Conservation (phyloP, 2,797 vertebrate genomes). For the Gymnocypris eckloni region DNA sequence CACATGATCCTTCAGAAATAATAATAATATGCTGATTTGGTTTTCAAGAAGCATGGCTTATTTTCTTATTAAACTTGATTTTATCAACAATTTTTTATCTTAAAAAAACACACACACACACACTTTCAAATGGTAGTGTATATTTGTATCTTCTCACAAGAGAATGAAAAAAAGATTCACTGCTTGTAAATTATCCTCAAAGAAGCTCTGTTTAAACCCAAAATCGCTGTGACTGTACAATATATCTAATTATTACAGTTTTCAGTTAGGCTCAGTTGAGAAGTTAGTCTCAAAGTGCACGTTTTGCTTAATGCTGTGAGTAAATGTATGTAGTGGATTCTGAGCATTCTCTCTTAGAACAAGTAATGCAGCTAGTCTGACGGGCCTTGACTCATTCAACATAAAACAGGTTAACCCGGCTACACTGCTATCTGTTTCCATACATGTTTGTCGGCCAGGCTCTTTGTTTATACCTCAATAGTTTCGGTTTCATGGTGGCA, state of each 20-base stretch:
- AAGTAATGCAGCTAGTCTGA: neutral
- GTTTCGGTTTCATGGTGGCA: neutral
- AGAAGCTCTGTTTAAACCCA: neutral
- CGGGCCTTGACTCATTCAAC: neutral
- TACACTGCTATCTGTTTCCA: neutral
- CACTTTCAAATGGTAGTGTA: neutral
- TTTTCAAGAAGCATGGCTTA: neutral
- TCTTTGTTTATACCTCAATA: neutral
- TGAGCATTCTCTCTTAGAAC: neutral
- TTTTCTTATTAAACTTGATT: neutral
- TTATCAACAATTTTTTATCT: neutral
- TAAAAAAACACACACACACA: neutral
- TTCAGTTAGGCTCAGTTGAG: no score
- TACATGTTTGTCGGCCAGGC: neutral
- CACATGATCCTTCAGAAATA: neutral
- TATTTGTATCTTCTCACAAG: neutral
- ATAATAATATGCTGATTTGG: neutral
- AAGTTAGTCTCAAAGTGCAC: neutral
- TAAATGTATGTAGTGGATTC: neutral
- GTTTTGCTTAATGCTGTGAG: neutral
- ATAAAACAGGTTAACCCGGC: constrained; percentile 7
- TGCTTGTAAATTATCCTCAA: neutral
- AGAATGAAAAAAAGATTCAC: neutral
- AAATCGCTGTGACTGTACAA: neutral
- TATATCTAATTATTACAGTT: no score